Base-by-base conservation (phyloP, 2,113 vertebrate species). In the Scytalopus superciliaris region DNA sequence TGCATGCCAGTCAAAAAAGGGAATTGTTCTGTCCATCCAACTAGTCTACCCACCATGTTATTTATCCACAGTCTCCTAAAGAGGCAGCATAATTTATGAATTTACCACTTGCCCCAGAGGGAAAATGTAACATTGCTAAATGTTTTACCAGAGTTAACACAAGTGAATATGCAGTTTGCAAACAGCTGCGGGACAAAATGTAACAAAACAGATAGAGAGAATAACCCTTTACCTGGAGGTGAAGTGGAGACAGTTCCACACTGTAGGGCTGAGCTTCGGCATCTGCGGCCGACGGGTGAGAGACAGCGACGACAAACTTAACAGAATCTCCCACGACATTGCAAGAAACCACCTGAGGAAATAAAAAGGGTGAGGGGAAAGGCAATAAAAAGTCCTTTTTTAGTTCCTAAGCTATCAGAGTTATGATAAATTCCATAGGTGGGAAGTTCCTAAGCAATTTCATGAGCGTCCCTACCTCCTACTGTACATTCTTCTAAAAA, bases 211-310 rank as follows among this genome's bases (percentile, higher is more conserved):
- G 49, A 60, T 10, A 39, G 39, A 59, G n/a, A 69, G 18, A 76
- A 31, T 23, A 81, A 14, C 33, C 4, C 13, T 44, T 98, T 98
- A 99, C 99, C 99, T 99, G 98, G 75, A 99, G 87, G 83, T 98
- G 98, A 81, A 99, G 92, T 0, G 99, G 98, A 49, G 98, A 97
- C 23, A 99, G 95, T 73, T 67, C 97, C 25, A 99, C 97, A 0
- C 95, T 96, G 80, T 99, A 99, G 1, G 90, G 98, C 91, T 96
- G 97, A 78, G 93, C 80, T 52, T 84, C 95, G 0, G 86, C 49
- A 72, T 97, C 70, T 6, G 31, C 14, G 0, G 95, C 50, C 0
- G 93, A 89, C 60, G 97, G 57, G 1, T 89, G 74, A 3, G 91
- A 95, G 19, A 96, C 97, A 9, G 91, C 83, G 47, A 99, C 66